Conservation (phyloP, 2,888 invertebrate genomes). For the Ormyrus labotus region DNA sequence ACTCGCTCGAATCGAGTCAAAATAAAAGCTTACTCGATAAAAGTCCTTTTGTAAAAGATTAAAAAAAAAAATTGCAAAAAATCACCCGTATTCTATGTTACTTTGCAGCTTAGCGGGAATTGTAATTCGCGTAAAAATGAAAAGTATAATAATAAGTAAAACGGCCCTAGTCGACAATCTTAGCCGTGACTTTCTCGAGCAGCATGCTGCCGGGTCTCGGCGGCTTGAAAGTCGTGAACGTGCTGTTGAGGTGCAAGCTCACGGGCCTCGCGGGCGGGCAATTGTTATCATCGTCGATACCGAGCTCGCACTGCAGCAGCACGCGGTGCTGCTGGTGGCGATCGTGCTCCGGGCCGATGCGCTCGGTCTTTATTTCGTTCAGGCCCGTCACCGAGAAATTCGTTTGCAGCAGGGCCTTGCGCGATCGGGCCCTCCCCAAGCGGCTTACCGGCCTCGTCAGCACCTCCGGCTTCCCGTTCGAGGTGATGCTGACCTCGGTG, state of each 20-base stretch:
- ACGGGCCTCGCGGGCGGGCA: conserved; percentile 60
- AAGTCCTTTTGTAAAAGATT: no score
- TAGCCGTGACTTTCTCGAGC: conserved; percentile 66
- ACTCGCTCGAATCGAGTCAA: no score
- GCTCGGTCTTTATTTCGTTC: conserved; percentile 68
- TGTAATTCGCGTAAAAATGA: no score
- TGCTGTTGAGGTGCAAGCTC: conserved; percentile 65
- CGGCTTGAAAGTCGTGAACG: conserved; percentile 62
- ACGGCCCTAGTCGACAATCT: conserved; percentile 62
- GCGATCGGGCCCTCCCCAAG: background rate
- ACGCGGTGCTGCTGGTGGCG: conserved; percentile 8
- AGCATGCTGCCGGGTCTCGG: conserved; percentile 62
- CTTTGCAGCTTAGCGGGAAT: no score
- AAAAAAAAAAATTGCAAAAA: no score
- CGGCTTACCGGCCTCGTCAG: conserved; percentile 67
- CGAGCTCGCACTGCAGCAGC: conserved; percentile 29
- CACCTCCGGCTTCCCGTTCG: conserved; percentile 58
- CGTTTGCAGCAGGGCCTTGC: conserved; percentile 64
- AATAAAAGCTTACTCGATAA: no score
- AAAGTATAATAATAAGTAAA: background rate
- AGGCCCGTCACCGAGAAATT: conserved; percentile 71
- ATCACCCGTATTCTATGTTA: no score
- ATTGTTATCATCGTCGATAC: background rate
- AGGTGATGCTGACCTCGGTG: conserved; percentile 43
- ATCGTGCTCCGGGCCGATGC: conserved; percentile 47